Evolutionary conservation across 2,888 invertebrate species (phyloP), one percentile per base, ranked within the genome.

Genomic region (Steinernema scapterisci): DNA sequence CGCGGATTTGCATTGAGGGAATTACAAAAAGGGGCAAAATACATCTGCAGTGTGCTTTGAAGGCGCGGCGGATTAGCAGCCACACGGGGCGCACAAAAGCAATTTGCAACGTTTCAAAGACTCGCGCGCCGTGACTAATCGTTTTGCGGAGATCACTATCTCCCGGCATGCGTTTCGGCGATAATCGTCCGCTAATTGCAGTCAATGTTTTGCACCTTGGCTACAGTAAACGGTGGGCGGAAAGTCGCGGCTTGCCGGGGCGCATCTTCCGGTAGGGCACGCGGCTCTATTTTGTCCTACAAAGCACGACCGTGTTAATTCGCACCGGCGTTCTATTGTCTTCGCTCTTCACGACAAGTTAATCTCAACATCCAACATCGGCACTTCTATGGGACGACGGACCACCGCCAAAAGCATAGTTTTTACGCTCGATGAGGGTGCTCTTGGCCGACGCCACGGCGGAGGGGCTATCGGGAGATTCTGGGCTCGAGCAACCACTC

Each of bases 291-390:
- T 63, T 54, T 63, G 27, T 48, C 19, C 48, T 6, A 63, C 63
- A 63, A 63, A 63, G 63, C 63, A 27, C 16, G 63, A 16, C 38
- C 63, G 63, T 63, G 63, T 63, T 63, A 63, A 63, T 63, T 31
- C 63, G 31, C 38, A 9, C 31, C 63, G 31, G 27, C 16, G 31
- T 27, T 31, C 63, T 63, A 63, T 63, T 63, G 63, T 63, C 63
- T 63, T 25, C 63, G 16, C 31, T 63, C 63, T 31, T 63, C 63
- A 63, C 63, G 63, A 63, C 63, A 63, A 63, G 63, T 63, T 63
- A 63, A 63, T 63, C 63, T 31, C 63, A 63, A 63, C 63, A 63
- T 63, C 63, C 63, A 63, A 63, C 63, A 63, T 63, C 63, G 63
- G 63, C 63, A 31, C 31, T 27, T 63, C 52, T 52, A 13, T 48